Conservation (phyloP, 2,113 vertebrate genomes). For the Hydrolagus affinis region DNA sequence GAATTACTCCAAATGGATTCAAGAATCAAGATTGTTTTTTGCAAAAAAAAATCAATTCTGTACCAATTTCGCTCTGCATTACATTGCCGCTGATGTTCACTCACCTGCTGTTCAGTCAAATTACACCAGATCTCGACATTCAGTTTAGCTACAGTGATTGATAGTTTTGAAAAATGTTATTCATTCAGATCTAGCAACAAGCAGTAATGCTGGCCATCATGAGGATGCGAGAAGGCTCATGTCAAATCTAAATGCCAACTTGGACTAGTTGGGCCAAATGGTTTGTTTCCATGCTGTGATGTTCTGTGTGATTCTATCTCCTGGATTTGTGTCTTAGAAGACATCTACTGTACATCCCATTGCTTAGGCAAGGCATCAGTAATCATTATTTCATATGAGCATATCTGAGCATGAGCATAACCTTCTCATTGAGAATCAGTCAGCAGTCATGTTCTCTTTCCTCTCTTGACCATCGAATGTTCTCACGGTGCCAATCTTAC, state of each 20-base stretch:
- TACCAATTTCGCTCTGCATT: not conserved
- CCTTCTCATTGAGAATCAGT: not conserved
- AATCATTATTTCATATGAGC: not conserved
- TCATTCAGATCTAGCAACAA: not conserved
- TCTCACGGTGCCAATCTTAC: not conserved
- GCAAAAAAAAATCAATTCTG: too few species aligned
- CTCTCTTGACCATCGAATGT: not conserved
- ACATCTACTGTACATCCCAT: not conserved
- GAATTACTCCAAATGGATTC: too few species aligned
- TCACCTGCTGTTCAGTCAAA: not conserved
- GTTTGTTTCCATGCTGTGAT: too few species aligned
- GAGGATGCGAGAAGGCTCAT: too few species aligned
- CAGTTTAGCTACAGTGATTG: not conserved
- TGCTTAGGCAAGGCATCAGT: not conserved
- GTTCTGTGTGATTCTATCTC: too few species aligned
- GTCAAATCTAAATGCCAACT: too few species aligned
- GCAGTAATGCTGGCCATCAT: not conserved
- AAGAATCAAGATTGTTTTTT: too few species aligned
- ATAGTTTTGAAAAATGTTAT: not conserved
- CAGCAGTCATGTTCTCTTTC: not conserved
- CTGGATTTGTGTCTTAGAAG: not conserved
- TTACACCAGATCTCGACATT: not conserved
- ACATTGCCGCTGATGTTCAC: not conserved
- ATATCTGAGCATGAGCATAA: not conserved
- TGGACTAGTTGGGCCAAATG: too few species aligned